Evolutionary conservation across 30 jellyfish, hydroid and myxozoan species (phyloP).

Genomic region (Turritopsis dohrnii): DNA sequence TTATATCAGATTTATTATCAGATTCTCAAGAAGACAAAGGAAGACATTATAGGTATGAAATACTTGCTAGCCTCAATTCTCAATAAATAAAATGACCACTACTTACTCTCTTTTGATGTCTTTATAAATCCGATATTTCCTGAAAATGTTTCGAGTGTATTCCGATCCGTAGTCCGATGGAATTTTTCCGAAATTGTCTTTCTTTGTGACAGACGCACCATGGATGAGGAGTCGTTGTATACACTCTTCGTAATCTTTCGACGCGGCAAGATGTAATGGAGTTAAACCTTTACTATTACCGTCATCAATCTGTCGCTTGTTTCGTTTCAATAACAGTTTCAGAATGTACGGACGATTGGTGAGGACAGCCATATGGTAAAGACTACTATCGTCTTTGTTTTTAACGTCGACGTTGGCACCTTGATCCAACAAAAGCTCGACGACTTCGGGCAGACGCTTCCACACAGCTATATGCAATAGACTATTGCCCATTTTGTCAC

Average conservation of each 20-base stretch:
- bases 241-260: neutral
- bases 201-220: slow-evolving; percentile 15
- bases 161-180: slow-evolving; percentile 18
- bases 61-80: neutral
- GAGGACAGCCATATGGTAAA: slow-evolving; percentile 20
- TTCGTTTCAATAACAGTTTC: slow-evolving; percentile 3
- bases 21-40: too few relatives aligned
- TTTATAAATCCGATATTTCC: slow-evolving; percentile 3
- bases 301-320: neutral
- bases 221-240: slow-evolving; percentile 21
- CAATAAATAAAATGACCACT: neutral
- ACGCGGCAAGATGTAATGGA: slow-evolving; percentile 32
- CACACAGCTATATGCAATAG: slow-evolving; percentile 28
- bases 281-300: slow-evolving; percentile 24
- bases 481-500: slow-evolving; percentile 34
- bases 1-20: too few relatives aligned
- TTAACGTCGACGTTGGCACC: neutral
- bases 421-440: slow-evolving; percentile 15
- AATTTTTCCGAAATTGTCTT: slow-evolving; percentile 15
- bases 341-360: slow-evolving; percentile 21
- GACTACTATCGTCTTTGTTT: slow-evolving; percentile 26
- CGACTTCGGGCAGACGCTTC: slow-evolving; percentile 19
- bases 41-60: too few relatives aligned
- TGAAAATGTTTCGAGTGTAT: slow-evolving; percentile 15
- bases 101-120: slow-evolving; percentile 19